Evolutionary conservation across 2,888 invertebrate genomes (phyloP).

Genomic region (Drosophila fungiperda): DNA sequence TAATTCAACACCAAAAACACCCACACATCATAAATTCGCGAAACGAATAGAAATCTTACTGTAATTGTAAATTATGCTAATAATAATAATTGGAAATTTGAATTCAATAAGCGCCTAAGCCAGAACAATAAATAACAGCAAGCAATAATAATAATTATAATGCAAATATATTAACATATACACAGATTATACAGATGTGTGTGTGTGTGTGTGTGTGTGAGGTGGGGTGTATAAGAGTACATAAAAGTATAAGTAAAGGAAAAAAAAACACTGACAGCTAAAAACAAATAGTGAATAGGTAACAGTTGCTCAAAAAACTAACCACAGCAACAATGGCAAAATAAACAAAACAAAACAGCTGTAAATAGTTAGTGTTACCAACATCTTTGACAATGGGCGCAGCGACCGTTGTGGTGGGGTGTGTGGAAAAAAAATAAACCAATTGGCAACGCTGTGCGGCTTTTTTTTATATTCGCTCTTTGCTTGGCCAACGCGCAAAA

Average conservation of each 20-base stretch:
- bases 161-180: constrained; percentile 8
- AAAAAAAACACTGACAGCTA: constrained; percentile 21
- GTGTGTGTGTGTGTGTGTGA: constrained; percentile 40
- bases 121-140: constrained; percentile 58
- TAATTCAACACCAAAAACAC: background rate
- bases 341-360: constrained; percentile 30
- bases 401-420: background rate
- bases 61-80: constrained; percentile 9
- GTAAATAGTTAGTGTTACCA: constrained; percentile 40
- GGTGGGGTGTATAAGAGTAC: background rate
- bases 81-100: constrained; percentile 66
- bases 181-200: background rate
- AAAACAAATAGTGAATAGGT: constrained; percentile 31
- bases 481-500: constrained; percentile 37
- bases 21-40: constrained; percentile 16
- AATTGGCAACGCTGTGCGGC: constrained; percentile 57
- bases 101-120: constrained; percentile 58
- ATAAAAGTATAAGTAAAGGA: constrained; percentile 2
- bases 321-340: constrained; percentile 1
- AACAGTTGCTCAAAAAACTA: constrained; percentile 23
- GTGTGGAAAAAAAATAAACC: constrained; percentile 20
- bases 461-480: constrained; percentile 37
- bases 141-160: constrained; percentile 31
- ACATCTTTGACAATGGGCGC: constrained; percentile 19
- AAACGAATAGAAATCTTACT: background rate